These are phyloP conservation scores for Ormyrus thymus DNA, from an alignment of 2,888 invertebrate species.

Conservation along the genomic window DNA sequence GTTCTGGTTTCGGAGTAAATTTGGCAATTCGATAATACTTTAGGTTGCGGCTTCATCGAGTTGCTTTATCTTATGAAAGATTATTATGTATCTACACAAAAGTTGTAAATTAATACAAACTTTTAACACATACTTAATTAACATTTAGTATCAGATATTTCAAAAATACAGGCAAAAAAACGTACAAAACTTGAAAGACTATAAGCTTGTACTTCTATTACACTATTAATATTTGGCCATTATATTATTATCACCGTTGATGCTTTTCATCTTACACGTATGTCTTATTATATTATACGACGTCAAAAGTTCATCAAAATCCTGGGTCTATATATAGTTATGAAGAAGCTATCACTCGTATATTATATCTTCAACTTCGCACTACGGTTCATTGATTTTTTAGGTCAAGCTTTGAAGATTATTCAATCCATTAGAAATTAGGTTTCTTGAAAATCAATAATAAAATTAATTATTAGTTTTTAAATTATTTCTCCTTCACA, in stretches of 20 bases:
- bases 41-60: not conserved
- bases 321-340: not conserved
- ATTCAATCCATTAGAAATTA: not conserved
- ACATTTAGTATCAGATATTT: not conserved
- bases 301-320: conserved; percentile 37
- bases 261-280: conserved; percentile 31
- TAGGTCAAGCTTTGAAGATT: not conserved
- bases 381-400: conserved; percentile 9
- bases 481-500: not conserved
- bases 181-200: conserved; percentile 6
- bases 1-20: too few species aligned
- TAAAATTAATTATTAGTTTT: not conserved
- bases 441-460: not conserved
- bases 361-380: not conserved
- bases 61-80: not conserved
- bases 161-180: not conserved
- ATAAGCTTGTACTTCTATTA: conserved; percentile 25
- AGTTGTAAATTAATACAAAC: not conserved
- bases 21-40: not conserved
- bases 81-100: not conserved
- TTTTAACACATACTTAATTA: not conserved
- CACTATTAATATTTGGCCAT: conserved; percentile 49
- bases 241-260: conserved; percentile 54
- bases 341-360: conserved; percentile 19
- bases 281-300: conserved; percentile 25